phyloP scores from a whole-genome alignment of 1,140 invertebrate species.

The Agraylea sexmaculata region DNA sequence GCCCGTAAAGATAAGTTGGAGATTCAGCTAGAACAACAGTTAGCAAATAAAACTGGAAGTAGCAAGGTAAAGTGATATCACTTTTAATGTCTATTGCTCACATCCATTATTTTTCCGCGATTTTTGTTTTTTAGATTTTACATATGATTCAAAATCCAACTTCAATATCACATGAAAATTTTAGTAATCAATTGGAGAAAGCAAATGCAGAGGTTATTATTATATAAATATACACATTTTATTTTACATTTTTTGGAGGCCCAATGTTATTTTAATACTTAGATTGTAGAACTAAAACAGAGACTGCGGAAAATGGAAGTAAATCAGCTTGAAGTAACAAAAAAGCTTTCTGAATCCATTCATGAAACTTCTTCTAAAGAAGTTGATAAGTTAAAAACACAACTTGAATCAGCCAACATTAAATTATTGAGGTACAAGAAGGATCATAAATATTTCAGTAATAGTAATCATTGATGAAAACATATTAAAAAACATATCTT shows the following conservation, averaged over 20 bases:
- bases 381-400: conserved; percentile 52
- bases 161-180: conserved; percentile 49
- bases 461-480: conserved; percentile 16
- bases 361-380: conserved; percentile 34
- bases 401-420: conserved; percentile 57
- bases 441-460: too few relatives aligned
- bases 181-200: conserved; percentile 52
- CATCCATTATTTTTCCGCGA: not conserved
- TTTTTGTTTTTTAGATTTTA: conserved; percentile 40
- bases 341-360: conserved; percentile 30
- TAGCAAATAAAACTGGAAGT: conserved; percentile 1
- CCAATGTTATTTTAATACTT: conserved; percentile 7
- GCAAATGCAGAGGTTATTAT: conserved; percentile 55
- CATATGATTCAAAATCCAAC: conserved; percentile 66
- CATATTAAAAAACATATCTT: not conserved
- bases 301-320: conserved; percentile 47
- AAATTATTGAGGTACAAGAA: conserved; percentile 48
- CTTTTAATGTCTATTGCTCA: not conserved
- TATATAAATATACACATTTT: not conserved
- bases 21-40: conserved; percentile 45
- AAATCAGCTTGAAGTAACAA: conserved; percentile 44
- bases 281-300: conserved; percentile 34
- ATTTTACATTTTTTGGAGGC: conserved; percentile 4
- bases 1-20: conserved; percentile 52
- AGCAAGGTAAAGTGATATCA: not conserved